Conservation (phyloP, 2,113 vertebrate species). For the Caranx ignobilis region DNA sequence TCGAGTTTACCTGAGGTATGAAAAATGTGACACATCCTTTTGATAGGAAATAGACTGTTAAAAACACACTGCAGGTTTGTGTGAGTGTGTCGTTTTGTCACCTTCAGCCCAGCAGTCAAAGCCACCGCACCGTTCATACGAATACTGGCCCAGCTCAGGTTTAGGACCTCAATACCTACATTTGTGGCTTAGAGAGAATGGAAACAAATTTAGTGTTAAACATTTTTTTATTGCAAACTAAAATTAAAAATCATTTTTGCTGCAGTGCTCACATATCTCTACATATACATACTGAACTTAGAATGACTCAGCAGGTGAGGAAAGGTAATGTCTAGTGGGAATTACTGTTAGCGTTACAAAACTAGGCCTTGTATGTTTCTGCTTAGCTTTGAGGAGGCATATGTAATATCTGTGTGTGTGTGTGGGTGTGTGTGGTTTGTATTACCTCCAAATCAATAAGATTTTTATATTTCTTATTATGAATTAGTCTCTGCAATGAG, state of each 20-base stretch:
- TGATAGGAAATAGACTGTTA: not conserved
- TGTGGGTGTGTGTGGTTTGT: not conserved
- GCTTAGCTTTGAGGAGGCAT: too few species aligned
- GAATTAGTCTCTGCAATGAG: not conserved
- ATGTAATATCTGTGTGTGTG: too few species aligned
- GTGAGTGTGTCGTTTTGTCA: constrained; percentile 56
- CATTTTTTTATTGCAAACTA: too few species aligned
- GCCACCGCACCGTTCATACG: constrained; percentile 70
- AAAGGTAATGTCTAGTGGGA: too few species aligned
- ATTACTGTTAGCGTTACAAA: too few species aligned
- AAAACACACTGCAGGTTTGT: not conserved
- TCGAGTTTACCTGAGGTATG: constrained; percentile 35
- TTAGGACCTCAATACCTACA: constrained; percentile 76
- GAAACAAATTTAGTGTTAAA: not conserved
- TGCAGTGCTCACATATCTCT: too few species aligned
- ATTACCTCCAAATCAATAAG: too few species aligned
- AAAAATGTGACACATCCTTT: too few species aligned
- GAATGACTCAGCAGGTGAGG: too few species aligned
- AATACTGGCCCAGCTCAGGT: constrained; percentile 88
- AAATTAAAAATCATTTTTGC: too few species aligned
- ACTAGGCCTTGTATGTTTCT: too few species aligned
- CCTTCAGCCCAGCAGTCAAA: constrained; percentile 83
- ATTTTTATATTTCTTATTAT: not conserved
- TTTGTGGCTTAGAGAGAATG: constrained; percentile 77
- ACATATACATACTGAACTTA: too few species aligned